Percentiles rank a stretch among this genome's conserved stretches.
Conservation (phyloP, 1,140 invertebrate genomes). For the Drosophila tsacasi region DNA sequence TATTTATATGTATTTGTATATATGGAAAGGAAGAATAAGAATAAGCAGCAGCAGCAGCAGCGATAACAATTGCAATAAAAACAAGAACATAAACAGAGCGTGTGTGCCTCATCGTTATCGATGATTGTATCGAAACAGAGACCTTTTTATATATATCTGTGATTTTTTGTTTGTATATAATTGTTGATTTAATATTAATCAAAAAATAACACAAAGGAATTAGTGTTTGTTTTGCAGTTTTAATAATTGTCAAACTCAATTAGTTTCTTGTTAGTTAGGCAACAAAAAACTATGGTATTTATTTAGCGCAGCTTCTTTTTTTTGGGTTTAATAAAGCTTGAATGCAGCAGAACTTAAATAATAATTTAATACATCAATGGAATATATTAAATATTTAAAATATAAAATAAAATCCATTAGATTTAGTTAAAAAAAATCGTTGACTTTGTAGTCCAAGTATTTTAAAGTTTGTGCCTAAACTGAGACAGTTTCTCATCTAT, state of each 20-base stretch:
- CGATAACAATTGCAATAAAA: constrained; percentile 52
- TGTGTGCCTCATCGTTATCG: constrained; percentile 15
- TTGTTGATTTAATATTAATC: not conserved
- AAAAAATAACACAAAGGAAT: not conserved
- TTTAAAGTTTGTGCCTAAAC: not conserved
- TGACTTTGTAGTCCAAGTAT: not conserved
- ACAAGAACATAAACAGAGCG: constrained; percentile 37
- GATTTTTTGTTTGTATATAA: not conserved
- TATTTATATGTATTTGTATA: not conserved
- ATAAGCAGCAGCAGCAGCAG: constrained; percentile 15
- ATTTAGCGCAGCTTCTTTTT: not conserved
- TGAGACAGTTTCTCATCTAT: not conserved
- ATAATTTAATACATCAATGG: not conserved
- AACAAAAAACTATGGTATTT: not conserved
- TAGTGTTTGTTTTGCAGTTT: not conserved
- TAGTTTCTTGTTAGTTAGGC: not conserved
- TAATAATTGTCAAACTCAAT: constrained; percentile 5
- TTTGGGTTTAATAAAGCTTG: not conserved
- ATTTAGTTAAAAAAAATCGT: not conserved
- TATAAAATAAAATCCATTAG: too few species aligned
- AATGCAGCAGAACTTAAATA: not conserved
- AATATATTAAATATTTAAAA: too few species aligned
- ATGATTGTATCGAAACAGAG: constrained; percentile 1
- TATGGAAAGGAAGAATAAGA: not conserved
- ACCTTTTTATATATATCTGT: not conserved